Evolutionary conservation across 2,113 vertebrate genomes (phyloP).

Genomic region (Echinops telfairi): DNA sequence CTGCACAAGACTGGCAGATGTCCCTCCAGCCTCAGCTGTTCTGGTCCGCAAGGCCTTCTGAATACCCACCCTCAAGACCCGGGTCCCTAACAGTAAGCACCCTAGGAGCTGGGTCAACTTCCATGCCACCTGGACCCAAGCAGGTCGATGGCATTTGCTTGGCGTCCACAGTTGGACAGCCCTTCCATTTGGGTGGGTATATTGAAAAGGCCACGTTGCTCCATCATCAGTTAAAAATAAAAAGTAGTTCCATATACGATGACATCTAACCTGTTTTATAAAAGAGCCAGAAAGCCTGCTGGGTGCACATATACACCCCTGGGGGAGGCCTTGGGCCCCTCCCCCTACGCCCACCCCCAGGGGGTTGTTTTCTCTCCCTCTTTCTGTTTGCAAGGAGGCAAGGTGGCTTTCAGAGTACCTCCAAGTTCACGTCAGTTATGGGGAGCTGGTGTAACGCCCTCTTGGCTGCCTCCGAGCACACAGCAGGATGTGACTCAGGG

Average conservation of each 20-base stretch:
- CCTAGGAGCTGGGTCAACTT: fast-evolving
- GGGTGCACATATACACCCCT: not conserved
- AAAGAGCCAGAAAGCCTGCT: not conserved
- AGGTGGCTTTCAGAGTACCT: slow-evolving; percentile 29
- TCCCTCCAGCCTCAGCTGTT: not conserved
- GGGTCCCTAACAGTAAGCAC: not conserved
- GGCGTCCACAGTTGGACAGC: not conserved
- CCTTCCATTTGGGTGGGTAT: not conserved
- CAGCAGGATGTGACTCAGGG: slow-evolving; percentile 87
- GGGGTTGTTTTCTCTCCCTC: not conserved
- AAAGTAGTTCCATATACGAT: not conserved
- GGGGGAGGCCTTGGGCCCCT: not conserved
- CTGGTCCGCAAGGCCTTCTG: not conserved
- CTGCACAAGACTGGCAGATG: not conserved
- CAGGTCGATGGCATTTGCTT: too few species aligned
- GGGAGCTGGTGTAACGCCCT: slow-evolving; percentile 77
- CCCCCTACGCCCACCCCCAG: not conserved
- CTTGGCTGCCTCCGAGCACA: slow-evolving; percentile 77
- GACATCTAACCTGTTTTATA: not conserved
- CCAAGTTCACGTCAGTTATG: slow-evolving; percentile 62
- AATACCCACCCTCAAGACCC: not conserved
- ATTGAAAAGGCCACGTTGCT: not conserved
- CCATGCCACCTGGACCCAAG: not conserved
- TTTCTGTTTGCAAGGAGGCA: not conserved
- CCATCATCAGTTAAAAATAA: not conserved